Conservation (phyloP, 53 echinoderm and acorn worm genomes). For the Astropecten irregularis region DNA sequence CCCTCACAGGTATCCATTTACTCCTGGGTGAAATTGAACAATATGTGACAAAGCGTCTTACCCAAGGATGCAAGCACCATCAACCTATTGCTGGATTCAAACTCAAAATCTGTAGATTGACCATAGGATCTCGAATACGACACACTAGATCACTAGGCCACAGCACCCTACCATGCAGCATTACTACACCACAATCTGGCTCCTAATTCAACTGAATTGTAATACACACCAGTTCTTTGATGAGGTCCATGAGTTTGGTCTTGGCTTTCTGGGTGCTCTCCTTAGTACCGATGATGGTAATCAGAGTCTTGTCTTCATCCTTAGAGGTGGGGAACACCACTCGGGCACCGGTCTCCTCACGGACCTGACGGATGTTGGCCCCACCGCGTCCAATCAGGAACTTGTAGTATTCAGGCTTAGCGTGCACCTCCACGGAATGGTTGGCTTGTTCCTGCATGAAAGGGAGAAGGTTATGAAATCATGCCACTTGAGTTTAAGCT, state of each 20-base stretch:
- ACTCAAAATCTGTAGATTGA: no score
- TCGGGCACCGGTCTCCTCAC: conserved; percentile 91
- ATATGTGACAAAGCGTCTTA: no score
- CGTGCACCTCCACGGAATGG: conserved; percentile 83
- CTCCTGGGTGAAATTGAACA: no score
- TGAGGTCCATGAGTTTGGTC: conserved; percentile 66
- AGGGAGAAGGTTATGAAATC: no score
- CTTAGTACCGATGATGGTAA: conserved; percentile 93
- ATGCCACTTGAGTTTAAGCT: no score
- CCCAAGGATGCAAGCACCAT: no score
- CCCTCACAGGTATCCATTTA: neutral
- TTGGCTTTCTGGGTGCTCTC: conserved; percentile 81
- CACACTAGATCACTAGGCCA: no score
- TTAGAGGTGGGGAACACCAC: conserved; percentile 86
- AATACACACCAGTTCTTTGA: conserved; percentile 88
- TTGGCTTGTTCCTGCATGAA: conserved; percentile 87
- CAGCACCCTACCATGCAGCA: no score
- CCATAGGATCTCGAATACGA: no score
- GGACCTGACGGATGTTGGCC: conserved; percentile 96
- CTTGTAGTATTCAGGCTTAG: conserved; percentile 95
- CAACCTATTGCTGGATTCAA: no score
- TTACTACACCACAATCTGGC: neutral
- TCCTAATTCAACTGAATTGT: no score
- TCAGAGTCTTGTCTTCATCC: conserved; percentile 93
- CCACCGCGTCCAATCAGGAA: conserved; percentile 96